Percentiles rank a stretch among this genome's conserved stretches.
phyloP scores from a whole-genome alignment of 2,888 invertebrate genomes.

The Dyspetes luteomarginatus region DNA sequence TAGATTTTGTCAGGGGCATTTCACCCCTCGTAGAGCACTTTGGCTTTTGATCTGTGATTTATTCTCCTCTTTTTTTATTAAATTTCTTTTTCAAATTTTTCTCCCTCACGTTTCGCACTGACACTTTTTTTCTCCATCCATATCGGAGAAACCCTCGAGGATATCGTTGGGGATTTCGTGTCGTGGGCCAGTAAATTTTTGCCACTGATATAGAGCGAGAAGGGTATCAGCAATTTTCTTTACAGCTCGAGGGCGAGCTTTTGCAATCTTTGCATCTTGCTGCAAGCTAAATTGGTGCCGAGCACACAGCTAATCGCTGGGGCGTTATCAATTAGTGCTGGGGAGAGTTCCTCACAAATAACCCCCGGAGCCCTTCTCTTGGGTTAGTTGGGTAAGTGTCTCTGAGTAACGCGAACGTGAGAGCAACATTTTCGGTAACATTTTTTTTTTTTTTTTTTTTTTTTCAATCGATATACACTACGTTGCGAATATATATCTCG shows the following conservation, averaged over 20 bases:
- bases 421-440: conserved; percentile 20
- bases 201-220: conserved; percentile 44
- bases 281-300: conserved; percentile 77
- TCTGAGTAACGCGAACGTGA: conserved; percentile 18
- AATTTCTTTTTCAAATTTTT: conserved; percentile 28
- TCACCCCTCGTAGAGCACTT: conserved; percentile 27
- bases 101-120: conserved; percentile 20
- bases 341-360: conserved; percentile 67
- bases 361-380: conserved; percentile 47
- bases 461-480: background rate
- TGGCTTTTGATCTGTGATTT: conserved; percentile 58
- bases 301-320: conserved; percentile 76
- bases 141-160: conserved; percentile 64
- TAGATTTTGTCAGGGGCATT: conserved; percentile 30
- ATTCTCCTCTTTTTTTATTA: conserved; percentile 44
- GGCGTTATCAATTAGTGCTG: conserved; percentile 78
- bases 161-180: conserved; percentile 55
- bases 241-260: conserved; percentile 71
- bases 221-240: conserved; percentile 73
- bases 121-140: conserved; percentile 37
- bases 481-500: conserved; percentile 23
- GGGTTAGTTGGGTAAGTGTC: conserved; percentile 22
- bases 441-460: conserved; percentile 31
- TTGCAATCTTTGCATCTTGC: conserved; percentile 76
- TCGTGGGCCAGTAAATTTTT: conserved; percentile 64